phyloP scores from a whole-genome alignment of 1,140 invertebrate genomes.

The Drosophila chauvacae region DNA sequence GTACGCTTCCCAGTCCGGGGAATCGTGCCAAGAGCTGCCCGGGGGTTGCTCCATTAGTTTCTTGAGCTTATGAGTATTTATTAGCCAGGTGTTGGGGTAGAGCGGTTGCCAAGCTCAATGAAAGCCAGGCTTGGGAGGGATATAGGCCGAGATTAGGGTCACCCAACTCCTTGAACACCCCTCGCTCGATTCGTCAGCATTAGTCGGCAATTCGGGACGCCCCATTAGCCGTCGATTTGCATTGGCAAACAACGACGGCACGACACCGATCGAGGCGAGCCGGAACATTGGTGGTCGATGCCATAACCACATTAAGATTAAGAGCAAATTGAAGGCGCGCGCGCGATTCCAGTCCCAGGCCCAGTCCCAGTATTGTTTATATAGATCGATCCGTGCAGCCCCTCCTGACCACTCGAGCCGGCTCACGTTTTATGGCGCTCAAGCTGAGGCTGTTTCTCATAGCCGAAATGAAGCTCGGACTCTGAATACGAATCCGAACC shows the following conservation, averaged over 20 bases:
- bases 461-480: neutral
- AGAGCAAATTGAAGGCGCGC: constrained; percentile 42
- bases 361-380: constrained; percentile 16
- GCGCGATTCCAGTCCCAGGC: neutral
- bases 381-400: neutral
- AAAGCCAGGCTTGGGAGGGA: no score
- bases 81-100: neutral
- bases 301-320: constrained; percentile 41
- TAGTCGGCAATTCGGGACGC: constrained; percentile 33
- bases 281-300: constrained; percentile 17
- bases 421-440: neutral
- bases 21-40: constrained; percentile 29
- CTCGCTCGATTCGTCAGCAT: constrained; percentile 25
- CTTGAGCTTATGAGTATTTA: rapidly evolving
- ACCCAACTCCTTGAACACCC: neutral
- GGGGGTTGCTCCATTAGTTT: constrained; percentile 24
- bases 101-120: no score
- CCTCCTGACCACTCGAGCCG: neutral
- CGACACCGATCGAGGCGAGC: constrained; percentile 14
- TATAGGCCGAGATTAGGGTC: neutral
- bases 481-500: neutral
- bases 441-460: neutral
- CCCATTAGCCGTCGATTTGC: constrained; percentile 40
- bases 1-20: neutral
- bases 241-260: constrained; percentile 34